phyloP scores from a whole-genome alignment of 2,888 invertebrate species.

The Azorinus chamasolen region DNA sequence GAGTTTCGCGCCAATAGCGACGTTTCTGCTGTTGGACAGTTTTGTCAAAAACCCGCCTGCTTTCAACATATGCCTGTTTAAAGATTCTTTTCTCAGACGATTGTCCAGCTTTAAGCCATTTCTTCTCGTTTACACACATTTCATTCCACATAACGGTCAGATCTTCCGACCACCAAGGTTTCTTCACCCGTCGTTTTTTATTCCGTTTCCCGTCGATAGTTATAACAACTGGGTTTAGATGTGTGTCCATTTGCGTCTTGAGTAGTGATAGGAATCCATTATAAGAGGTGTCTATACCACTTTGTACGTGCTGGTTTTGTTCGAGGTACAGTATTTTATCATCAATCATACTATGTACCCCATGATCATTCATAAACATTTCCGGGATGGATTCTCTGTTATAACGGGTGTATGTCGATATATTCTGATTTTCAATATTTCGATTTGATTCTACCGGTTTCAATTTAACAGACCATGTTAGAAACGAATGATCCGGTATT shows the following conservation, averaged over 20 bases:
- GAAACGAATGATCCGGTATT: conserved; percentile 1
- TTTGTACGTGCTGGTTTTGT: not conserved
- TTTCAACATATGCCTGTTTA: not conserved
- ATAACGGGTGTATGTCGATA: too few relatives aligned
- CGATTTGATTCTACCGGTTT: not conserved
- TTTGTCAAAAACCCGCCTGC: conserved; percentile 2
- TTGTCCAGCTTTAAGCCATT: not conserved
- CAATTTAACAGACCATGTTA: not conserved
- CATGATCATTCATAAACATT: not conserved
- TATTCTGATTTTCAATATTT: not conserved
- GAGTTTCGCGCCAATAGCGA: conserved; percentile 8
- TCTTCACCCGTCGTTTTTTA: not conserved
- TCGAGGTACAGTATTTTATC: not conserved
- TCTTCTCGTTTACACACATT: not conserved
- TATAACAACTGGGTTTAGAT: not conserved
- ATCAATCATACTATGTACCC: not conserved
- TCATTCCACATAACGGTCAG: not conserved
- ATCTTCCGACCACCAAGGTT: not conserved
- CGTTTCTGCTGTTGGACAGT: conserved; percentile 1
- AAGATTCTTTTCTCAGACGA: not conserved
- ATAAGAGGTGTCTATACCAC: not conserved
- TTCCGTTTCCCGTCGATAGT: not conserved
- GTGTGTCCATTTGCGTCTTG: not conserved
- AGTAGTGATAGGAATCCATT: not conserved
- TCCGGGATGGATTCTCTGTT: not conserved